phyloP scores from a whole-genome alignment of 2,797 vertebrate species.

The Ciconia nigra region DNA sequence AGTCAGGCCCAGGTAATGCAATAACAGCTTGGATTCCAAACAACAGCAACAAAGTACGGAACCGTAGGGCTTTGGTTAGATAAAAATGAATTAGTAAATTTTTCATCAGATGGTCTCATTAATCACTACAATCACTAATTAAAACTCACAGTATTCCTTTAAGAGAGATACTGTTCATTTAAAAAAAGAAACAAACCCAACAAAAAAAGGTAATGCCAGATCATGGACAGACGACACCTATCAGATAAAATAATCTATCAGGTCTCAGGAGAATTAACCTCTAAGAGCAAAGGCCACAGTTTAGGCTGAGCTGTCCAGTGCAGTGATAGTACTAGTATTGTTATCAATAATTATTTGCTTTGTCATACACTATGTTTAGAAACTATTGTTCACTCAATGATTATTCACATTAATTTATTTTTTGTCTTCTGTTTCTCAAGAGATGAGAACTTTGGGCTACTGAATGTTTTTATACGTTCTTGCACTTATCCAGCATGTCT shows the following conservation, averaged over 20 bases:
- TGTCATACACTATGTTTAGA: background rate
- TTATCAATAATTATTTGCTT: background rate
- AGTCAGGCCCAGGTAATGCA: background rate
- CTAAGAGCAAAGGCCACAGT: background rate
- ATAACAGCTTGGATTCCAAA: background rate
- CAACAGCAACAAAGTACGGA: background rate
- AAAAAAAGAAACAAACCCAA: background rate
- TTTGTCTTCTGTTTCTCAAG: background rate
- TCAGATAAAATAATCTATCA: background rate
- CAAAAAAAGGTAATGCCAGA: background rate
- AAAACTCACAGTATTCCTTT: background rate
- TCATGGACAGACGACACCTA: background rate
- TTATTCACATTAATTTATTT: background rate
- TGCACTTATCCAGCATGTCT: background rate
- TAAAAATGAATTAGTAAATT: background rate
- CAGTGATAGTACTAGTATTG: background rate
- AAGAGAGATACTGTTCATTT: background rate
- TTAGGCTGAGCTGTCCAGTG: background rate
- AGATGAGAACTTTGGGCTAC: background rate
- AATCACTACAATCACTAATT: background rate
- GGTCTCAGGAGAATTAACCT: background rate
- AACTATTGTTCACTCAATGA: background rate
- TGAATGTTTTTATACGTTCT: background rate
- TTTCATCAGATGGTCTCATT: background rate
- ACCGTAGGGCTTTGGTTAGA: background rate